Evolutionary conservation across 2,113 vertebrate genomes (phyloP).

Genomic region (Dicentrarchus labrax): DNA sequence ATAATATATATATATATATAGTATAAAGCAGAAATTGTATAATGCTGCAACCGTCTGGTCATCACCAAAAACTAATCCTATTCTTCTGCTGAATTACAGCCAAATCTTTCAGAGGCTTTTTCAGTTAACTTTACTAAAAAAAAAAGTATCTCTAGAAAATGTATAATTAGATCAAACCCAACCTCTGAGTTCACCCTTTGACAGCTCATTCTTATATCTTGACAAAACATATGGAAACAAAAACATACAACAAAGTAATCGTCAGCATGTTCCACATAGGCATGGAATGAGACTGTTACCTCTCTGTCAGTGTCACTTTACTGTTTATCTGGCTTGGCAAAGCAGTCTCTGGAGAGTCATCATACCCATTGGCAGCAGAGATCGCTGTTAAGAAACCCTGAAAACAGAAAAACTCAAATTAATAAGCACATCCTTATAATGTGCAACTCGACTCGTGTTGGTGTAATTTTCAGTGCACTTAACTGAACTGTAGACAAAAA

Average conservation of each 20-base stretch:
- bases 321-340: slow-evolving; percentile 50
- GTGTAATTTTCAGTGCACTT: background rate
- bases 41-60: too few species aligned
- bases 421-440: background rate
- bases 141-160: background rate
- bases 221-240: too few species aligned
- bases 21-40: too few species aligned
- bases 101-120: too few species aligned
- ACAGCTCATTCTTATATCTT: too few species aligned
- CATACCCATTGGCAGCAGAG: slow-evolving; percentile 40
- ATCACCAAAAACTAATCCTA: too few species aligned
- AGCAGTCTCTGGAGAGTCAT: slow-evolving; percentile 51
- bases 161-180: too few species aligned
- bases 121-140: too few species aligned
- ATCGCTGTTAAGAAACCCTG: slow-evolving; percentile 28
- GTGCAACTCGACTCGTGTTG: background rate
- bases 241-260: too few species aligned
- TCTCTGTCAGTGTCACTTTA: slow-evolving; percentile 64
- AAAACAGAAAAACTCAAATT: background rate
- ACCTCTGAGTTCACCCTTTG: too few species aligned
- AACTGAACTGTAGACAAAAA: background rate
- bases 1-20: too few species aligned
- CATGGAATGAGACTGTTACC: slow-evolving; percentile 32
- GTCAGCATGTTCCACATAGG: background rate
- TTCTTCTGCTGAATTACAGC: too few species aligned